phyloP scores from a whole-genome alignment of 2,888 invertebrate genomes.

The Aethes cnicana region DNA sequence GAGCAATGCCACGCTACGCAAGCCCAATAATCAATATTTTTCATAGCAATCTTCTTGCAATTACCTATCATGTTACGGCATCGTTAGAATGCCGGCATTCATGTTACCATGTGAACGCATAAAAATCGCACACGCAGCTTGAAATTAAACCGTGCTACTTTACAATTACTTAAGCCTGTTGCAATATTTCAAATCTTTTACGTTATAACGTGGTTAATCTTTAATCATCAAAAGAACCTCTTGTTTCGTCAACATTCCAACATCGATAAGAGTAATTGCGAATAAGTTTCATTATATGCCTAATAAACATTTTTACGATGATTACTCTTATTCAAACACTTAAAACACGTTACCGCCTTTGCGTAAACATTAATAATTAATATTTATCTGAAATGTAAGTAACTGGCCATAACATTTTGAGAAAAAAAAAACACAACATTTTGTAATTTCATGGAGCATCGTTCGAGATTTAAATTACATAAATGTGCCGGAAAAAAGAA shows the following conservation, averaged over 20 bases:
- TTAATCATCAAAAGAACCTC: slow-evolving; percentile 25
- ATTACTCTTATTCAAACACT: too few relatives aligned
- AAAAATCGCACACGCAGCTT: slow-evolving; percentile 5
- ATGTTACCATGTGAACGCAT: slow-evolving; percentile 14
- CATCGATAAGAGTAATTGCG: not conserved
- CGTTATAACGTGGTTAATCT: slow-evolving; percentile 10
- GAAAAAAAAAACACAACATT: too few relatives aligned
- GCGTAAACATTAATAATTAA: too few relatives aligned
- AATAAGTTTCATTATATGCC: slow-evolving; percentile 15
- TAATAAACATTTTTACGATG: slow-evolving; percentile 10
- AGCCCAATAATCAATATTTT: slow-evolving; percentile 13
- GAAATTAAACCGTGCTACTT: not conserved
- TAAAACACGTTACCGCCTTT: too few relatives aligned
- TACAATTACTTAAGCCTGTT: not conserved
- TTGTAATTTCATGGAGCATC: too few relatives aligned
- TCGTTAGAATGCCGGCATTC: slow-evolving; percentile 7
- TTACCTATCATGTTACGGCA: not conserved
- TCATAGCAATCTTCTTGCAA: slow-evolving; percentile 9
- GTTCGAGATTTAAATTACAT: not conserved
- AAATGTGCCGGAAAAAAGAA: not conserved
- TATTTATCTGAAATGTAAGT: too few relatives aligned
- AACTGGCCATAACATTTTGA: too few relatives aligned
- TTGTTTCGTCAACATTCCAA: slow-evolving; percentile 16
- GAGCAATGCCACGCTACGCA: slow-evolving; percentile 12
- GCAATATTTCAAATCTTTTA: not conserved